Conservation (phyloP, 2,113 vertebrate genomes). For the Fulica atra region DNA sequence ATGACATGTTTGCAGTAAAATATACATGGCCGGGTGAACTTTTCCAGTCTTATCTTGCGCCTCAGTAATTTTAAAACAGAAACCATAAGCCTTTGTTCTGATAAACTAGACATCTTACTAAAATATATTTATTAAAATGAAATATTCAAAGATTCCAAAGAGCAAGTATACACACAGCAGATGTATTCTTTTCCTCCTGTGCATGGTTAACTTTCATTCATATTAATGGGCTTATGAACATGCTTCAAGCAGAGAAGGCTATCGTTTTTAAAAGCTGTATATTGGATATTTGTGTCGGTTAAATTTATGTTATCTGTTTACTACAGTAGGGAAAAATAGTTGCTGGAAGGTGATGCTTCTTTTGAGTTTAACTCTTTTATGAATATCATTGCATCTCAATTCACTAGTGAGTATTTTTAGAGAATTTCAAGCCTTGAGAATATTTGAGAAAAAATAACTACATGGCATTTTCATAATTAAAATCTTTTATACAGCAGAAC, state of each 20-base stretch:
- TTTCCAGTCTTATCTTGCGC: conserved; percentile 73
- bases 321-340: not conserved
- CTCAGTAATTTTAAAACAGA: conserved; percentile 79
- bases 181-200: conserved; percentile 48
- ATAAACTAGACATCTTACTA: conserved; percentile 63
- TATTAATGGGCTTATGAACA: conserved; percentile 19
- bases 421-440: not conserved
- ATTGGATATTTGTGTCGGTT: conserved; percentile 37
- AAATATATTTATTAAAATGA: conserved; percentile 74
- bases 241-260: conserved; percentile 43
- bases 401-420: not conserved
- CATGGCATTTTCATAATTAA: not conserved
- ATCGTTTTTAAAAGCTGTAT: conserved; percentile 55
- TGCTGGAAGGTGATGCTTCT: not conserved
- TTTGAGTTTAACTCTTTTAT: conserved; percentile 3
- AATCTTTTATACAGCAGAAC: not conserved
- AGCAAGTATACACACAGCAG: conserved; percentile 23
- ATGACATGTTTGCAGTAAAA: conserved; percentile 80
- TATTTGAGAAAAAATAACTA: not conserved
- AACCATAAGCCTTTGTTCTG: conserved; percentile 73
- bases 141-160: conserved; percentile 58
- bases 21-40: conserved; percentile 79
- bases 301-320: conserved; percentile 42
- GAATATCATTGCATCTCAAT: not conserved
- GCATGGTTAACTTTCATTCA: conserved; percentile 68